Evolutionary conservation across 2,797 vertebrate genomes (phyloP).

Genomic region (Gambusia yucatana): DNA sequence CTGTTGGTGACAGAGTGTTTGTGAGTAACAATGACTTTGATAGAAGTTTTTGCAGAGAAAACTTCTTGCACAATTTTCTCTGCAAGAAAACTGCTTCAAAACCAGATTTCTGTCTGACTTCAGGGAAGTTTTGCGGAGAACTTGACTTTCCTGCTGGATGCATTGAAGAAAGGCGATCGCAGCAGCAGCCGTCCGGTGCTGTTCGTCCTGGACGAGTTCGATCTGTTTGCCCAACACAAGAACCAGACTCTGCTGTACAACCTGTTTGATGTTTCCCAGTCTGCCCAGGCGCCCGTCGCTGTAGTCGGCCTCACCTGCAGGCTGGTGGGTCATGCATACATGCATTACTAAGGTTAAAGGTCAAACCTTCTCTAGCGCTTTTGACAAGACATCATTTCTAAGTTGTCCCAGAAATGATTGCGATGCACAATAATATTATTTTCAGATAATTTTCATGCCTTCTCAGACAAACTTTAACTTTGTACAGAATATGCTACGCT

Average conservation of each 20-base stretch:
- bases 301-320: slow-evolving; percentile 94
- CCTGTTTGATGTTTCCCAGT: slow-evolving; percentile 95
- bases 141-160: slow-evolving; percentile 92
- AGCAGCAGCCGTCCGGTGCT: slow-evolving; percentile 89
- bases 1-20: slow-evolving; percentile 96
- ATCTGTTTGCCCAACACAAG: slow-evolving; percentile 96
- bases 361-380: background rate
- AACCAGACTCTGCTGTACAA: slow-evolving; percentile 98
- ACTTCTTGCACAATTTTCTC: background rate
- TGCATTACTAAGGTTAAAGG: background rate
- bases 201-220: slow-evolving; percentile 96
- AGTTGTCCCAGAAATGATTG: background rate
- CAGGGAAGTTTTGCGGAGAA: slow-evolving; percentile 98
- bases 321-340: slow-evolving; percentile 81
- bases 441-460: too few species aligned
- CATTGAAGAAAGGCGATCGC: slow-evolving; percentile 91
- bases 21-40: slow-evolving; percentile 78
- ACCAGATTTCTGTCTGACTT: slow-evolving; percentile 16
- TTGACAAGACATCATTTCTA: background rate
- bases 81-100: background rate
- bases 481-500: too few species aligned
- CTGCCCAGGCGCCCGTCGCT: slow-evolving; percentile 92
- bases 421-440: too few species aligned
- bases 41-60: background rate
- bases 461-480: too few species aligned